A percentile compares a stretch with the other conserved stretches of the same genome.
phyloP scores from a whole-genome alignment of 2,888 invertebrate genomes.

The Brachylomia viminalis region DNA sequence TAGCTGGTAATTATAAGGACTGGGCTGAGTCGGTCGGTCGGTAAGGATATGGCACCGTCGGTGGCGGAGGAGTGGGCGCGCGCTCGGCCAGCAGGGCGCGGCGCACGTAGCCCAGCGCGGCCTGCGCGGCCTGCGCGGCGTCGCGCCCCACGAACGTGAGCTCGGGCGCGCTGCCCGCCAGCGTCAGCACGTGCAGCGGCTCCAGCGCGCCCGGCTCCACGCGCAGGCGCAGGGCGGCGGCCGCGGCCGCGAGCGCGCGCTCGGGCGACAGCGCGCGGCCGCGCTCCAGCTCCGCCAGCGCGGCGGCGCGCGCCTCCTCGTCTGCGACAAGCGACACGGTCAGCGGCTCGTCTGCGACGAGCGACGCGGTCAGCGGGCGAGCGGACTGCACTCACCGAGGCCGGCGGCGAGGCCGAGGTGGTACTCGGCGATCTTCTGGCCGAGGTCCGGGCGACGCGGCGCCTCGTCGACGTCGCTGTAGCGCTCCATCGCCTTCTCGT shows the following conservation, averaged over 20 bases:
- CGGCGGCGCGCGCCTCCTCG: constrained; percentile 49
- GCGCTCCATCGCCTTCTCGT: constrained; percentile 80
- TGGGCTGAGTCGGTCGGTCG: background rate
- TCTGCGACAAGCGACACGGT: constrained; percentile 55
- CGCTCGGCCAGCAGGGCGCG: constrained; percentile 62
- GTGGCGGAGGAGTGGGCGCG: background rate
- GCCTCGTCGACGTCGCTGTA: constrained; percentile 70
- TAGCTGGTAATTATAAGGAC: background rate
- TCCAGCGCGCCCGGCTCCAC: constrained; percentile 52
- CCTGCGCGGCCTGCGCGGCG: constrained; percentile 66
- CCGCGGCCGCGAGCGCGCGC: constrained; percentile 63
- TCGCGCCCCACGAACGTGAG: constrained; percentile 63
- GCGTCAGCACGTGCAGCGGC: constrained; percentile 67
- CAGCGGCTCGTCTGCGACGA: constrained; percentile 52
- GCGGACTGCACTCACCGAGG: constrained; percentile 71
- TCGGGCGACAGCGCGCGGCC: constrained; percentile 37
- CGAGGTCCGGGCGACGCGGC: constrained; percentile 76
- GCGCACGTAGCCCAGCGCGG: constrained; percentile 73
- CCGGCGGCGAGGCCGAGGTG: constrained; percentile 76
- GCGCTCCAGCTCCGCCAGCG: constrained; percentile 46
- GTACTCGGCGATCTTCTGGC: constrained; percentile 79
- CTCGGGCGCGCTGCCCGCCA: constrained; percentile 66
- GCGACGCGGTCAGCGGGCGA: constrained; percentile 1
- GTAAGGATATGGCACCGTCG: background rate
- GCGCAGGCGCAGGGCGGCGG: constrained; percentile 67